phyloP scores from a whole-genome alignment of 2,888 invertebrate species.

The Linnaemya vulpina region DNA sequence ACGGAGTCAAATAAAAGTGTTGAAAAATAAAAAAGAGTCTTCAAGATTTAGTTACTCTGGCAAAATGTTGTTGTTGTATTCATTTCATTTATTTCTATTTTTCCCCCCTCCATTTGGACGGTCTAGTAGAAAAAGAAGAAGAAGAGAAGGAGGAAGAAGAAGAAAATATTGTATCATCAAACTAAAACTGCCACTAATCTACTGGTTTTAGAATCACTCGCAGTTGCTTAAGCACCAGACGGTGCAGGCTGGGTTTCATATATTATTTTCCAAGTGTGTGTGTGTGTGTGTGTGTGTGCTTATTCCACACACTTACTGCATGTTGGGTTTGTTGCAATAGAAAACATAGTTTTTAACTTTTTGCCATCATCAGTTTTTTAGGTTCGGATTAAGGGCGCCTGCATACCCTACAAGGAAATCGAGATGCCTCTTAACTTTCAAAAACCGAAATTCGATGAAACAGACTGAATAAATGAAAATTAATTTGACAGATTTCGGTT shows the following conservation, averaged over 20 bases:
- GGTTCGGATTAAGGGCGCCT: conserved; percentile 32
- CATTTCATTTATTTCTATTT: conserved; percentile 19
- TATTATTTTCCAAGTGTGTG: neutral
- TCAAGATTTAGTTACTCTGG: conserved; percentile 56
- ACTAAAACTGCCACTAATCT: conserved; percentile 63
- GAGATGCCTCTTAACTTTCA: conserved; percentile 5
- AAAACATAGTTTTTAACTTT: conserved; percentile 43
- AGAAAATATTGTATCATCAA: conserved; percentile 26
- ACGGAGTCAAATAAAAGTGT: conserved; percentile 42
- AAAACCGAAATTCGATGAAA: conserved; percentile 35
- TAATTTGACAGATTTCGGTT: no score
- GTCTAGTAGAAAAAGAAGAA: neutral
- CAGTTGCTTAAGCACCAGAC: conserved; percentile 40
- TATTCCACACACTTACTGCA: neutral
- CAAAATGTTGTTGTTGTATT: conserved; percentile 45
- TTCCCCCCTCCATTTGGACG: conserved; percentile 15
- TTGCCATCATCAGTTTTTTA: conserved; percentile 50
- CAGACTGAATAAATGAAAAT: conserved; percentile 2
- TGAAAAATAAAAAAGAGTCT: conserved; percentile 46
- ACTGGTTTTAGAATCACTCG: conserved; percentile 61
- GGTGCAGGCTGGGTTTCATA: conserved; percentile 14
- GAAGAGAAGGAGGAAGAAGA: conserved; percentile 1
- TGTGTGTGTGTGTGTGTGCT: neutral
- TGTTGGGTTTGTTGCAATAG: conserved; percentile 38
- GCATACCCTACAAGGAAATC: conserved; percentile 42